Percentiles rank a stretch among this genome's conserved stretches.
Evolutionary conservation across 2,888 invertebrate genomes (phyloP).

Genomic region (Tenthredo notha): DNA sequence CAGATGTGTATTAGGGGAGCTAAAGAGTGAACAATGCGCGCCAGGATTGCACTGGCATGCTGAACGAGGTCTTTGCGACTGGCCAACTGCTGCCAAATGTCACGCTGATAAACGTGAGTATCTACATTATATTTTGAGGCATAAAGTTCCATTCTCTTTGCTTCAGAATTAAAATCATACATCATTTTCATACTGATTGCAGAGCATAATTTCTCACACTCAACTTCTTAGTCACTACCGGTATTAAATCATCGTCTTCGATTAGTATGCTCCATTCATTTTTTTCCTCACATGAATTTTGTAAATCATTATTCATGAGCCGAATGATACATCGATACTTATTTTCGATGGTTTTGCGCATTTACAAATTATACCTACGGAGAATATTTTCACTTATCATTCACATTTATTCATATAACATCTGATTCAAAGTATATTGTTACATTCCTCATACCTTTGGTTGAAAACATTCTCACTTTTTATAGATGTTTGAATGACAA

Average conservation of each 20-base stretch:
- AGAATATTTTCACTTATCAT: not conserved
- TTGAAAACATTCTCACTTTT: not conserved
- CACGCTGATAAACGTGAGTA: slow-evolving; percentile 73
- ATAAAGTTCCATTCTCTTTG: not conserved
- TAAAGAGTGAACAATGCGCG: slow-evolving; percentile 87
- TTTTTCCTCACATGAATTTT: too few species aligned
- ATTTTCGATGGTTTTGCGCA: not conserved
- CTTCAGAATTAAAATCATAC: not conserved
- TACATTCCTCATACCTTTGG: not conserved
- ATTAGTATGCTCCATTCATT: not conserved
- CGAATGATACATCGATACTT: not conserved
- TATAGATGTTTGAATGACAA: not conserved
- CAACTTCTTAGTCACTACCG: not conserved
- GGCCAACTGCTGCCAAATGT: slow-evolving; percentile 89
- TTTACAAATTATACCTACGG: not conserved
- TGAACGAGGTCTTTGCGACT: slow-evolving; percentile 86
- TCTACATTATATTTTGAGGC: not conserved
- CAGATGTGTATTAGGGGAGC: slow-evolving; percentile 87
- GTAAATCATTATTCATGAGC: not conserved
- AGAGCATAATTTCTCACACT: not conserved
- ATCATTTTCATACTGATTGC: not conserved
- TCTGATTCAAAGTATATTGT: not conserved
- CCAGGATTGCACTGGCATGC: slow-evolving; percentile 91
- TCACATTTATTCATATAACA: not conserved
- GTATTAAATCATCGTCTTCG: not conserved